A percentile compares a stretch with the other conserved stretches of the same genome.
Evolutionary conservation across 2,113 vertebrate genomes (phyloP).

Genomic region (Cavia porcellus): DNA sequence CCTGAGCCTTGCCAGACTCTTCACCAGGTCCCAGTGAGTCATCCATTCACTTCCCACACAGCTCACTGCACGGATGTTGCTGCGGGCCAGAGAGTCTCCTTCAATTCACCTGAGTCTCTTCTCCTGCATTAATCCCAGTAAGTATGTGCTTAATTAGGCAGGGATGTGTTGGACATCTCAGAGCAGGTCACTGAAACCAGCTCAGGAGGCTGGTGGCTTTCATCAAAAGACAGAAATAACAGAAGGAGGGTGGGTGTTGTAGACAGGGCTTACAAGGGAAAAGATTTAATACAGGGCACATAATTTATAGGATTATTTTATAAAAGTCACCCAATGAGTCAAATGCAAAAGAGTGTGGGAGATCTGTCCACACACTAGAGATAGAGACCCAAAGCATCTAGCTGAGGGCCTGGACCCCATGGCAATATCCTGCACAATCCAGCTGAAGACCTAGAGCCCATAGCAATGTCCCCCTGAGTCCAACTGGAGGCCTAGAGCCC

Average conservation of each 20-base stretch:
- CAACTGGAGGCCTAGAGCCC: not conserved
- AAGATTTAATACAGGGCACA: not conserved
- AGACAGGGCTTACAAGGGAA: not conserved
- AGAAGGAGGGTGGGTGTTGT: not conserved
- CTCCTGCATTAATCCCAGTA: slow-evolving; percentile 76
- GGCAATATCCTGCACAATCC: not conserved
- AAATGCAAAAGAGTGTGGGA: not conserved
- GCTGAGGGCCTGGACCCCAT: not conserved
- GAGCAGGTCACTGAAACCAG: slow-evolving; percentile 50
- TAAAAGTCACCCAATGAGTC: not conserved
- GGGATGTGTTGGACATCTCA: slow-evolving; percentile 9
- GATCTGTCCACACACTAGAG: not conserved
- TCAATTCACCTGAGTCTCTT: slow-evolving; percentile 62
- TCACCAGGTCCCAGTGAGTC: slow-evolving; percentile 65
- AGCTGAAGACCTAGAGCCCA: not conserved
- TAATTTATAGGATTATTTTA: not conserved
- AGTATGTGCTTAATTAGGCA: slow-evolving; percentile 85
- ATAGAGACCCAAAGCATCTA: not conserved
- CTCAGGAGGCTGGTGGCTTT: slow-evolving; percentile 34
- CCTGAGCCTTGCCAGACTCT: slow-evolving; percentile 49
- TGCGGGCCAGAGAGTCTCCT: slow-evolving; percentile 75
- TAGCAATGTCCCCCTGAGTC: too few species aligned
- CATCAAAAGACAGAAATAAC: not conserved
- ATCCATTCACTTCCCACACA: slow-evolving; percentile 62
- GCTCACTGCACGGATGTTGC: slow-evolving; percentile 82